These are phyloP conservation scores for Ophion ellenae DNA, from an alignment of 2,888 invertebrate species.

Conservation along the genomic window DNA sequence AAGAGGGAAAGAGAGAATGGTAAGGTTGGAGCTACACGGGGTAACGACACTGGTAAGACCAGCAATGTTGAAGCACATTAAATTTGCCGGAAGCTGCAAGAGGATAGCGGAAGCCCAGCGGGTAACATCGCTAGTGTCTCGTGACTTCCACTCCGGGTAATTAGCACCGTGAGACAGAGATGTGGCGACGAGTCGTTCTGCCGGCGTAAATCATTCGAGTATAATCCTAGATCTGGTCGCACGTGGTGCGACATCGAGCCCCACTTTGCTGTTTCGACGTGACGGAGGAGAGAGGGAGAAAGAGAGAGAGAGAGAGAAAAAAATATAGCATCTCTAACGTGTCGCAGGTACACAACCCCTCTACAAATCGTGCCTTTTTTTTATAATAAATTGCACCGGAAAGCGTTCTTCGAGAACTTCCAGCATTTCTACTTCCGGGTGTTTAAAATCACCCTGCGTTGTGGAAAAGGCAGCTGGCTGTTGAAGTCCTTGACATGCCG, in stretches of 20 bases:
- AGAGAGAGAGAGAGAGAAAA: background rate
- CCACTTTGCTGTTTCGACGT: background rate
- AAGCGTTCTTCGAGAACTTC: background rate
- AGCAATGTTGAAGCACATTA: constrained; percentile 27
- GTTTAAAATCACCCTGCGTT: constrained; percentile 14
- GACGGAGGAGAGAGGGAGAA: background rate
- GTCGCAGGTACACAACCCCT: background rate
- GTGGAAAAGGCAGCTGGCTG: background rate
- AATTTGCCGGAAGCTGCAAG: constrained; percentile 30
- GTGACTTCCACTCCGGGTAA: constrained; percentile 45
- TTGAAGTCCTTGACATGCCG: background rate
- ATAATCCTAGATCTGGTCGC: constrained; percentile 18
- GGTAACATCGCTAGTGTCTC: constrained; percentile 43
- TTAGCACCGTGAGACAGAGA: constrained; percentile 27
- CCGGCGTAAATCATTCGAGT: constrained; percentile 39
- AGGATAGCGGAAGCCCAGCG: constrained; percentile 6
- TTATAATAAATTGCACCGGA: background rate
- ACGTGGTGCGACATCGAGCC: constrained; percentile 3
- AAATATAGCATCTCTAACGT: background rate
- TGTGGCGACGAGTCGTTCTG: constrained; percentile 18
- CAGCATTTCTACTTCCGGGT: background rate
- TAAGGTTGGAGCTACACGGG: background rate
- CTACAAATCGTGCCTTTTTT: background rate
- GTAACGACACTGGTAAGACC: constrained; percentile 29
- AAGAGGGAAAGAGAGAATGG: constrained; percentile 19